Conservation (phyloP, 1,140 invertebrate genomes). For the Megathymus violae region DNA sequence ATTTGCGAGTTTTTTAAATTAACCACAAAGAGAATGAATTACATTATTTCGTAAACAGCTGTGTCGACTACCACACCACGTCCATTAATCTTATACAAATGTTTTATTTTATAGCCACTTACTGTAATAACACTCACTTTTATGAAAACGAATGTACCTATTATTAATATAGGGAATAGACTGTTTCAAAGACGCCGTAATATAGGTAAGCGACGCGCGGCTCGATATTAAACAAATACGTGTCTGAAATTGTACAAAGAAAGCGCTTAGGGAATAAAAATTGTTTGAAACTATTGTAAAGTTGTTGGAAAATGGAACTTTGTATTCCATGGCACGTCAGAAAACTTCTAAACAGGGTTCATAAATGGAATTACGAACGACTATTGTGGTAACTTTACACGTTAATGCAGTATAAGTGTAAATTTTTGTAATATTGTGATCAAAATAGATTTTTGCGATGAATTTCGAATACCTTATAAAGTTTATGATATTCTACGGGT, state of each 20-base stretch:
- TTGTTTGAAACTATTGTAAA: constrained; percentile 20
- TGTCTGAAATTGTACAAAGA: constrained; percentile 21
- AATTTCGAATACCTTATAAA: background rate
- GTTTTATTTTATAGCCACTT: constrained; percentile 25
- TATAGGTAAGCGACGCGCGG: constrained; percentile 6
- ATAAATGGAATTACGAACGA: constrained; percentile 9
- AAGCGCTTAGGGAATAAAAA: constrained; percentile 16
- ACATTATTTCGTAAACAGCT: constrained; percentile 28
- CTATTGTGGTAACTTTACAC: constrained; percentile 1
- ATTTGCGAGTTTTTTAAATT: constrained; percentile 6
- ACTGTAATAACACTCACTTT: constrained; percentile 27
- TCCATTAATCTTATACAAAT: constrained; percentile 28
- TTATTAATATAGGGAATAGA: constrained; percentile 24
- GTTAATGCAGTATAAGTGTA: constrained; percentile 1
- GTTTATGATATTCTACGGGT: background rate
- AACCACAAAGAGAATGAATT: constrained; percentile 26
- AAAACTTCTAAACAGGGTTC: constrained; percentile 7
- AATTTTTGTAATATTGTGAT: background rate
- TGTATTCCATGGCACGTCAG: constrained; percentile 13
- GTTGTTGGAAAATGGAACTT: constrained; percentile 15
- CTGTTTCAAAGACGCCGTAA: constrained; percentile 9
- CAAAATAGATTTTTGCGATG: background rate
- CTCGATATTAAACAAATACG: constrained; percentile 15
- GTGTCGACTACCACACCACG: constrained; percentile 10
- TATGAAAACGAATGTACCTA: constrained; percentile 21